Evolutionary conservation across 2,797 vertebrate genomes (phyloP), one percentile per base, ranked within the genome.

Genomic region (Pelobates cultripes): DNA sequence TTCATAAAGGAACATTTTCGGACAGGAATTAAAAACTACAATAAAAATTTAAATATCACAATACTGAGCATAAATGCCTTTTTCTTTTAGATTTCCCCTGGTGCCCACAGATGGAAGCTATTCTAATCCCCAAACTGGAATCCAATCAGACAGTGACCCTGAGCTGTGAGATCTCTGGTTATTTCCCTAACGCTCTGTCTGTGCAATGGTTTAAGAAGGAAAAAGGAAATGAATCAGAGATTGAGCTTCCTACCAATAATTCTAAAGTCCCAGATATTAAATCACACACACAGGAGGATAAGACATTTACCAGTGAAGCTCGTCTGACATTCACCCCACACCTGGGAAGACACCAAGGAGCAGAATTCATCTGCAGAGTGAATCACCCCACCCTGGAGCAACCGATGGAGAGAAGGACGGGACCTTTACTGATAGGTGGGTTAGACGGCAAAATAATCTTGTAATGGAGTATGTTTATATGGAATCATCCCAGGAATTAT

Each of bases 341-440:
- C 9, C 7, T 53, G 3, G 28, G 7, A 7, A 61, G 51, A 51
- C 78, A 85, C 79, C 75, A 81, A 44, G 75, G 70, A 3, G 64
- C 63, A 4, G 83, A 77, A 69, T 70, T 74, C 17, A 74, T 85
- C 70, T 81, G 79, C 14, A 40, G 55, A 63, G 78, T 85, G 63
- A 47, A 17, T 3, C 83, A 85, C 13, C 63, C 47, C 44, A 57
- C 40, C 55, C 74, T 85, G 66, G 14, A 43, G 64, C 53, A 53
- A 0, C 78, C 64, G 1, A 13, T 70, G n/a, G 83, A 85, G 69
- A 70, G 6, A 63, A 61, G 63, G 6, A 75, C 55, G 3, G 72
- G 81, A 15, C 81, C 81, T 41, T 68, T 83, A 47, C 13, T 7
- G 3, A 76, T 71, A 44, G 57, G 9, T 57, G 68, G 14, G 68